phyloP scores from a whole-genome alignment of 2,113 vertebrate species.

The Beaufortia kweichowensis region DNA sequence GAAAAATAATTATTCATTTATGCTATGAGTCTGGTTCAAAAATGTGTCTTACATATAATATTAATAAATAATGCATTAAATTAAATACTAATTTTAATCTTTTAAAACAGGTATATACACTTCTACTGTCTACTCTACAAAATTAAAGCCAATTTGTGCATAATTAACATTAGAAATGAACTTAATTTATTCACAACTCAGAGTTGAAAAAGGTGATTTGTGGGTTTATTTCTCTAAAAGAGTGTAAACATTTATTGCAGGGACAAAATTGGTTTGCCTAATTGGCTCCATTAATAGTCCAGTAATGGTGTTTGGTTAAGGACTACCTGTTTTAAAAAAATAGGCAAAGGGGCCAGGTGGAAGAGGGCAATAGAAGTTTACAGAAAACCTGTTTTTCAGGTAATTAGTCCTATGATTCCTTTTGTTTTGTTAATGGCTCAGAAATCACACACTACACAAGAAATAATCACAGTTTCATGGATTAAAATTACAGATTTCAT shows the following conservation, averaged over 20 bases:
- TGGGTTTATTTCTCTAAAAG: not conserved
- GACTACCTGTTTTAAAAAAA: not conserved
- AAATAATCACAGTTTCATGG: not conserved
- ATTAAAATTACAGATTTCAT: not conserved
- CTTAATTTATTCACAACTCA: no score
- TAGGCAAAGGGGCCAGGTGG: no score
- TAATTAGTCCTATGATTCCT: not conserved
- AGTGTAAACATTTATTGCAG: not conserved
- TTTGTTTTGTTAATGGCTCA: not conserved
- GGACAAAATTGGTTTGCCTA: not conserved
- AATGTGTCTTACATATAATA: slow-evolving; percentile 9
- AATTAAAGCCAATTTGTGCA: not conserved
- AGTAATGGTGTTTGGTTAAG: no score
- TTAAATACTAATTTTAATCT: not conserved
- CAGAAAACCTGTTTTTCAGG: not conserved
- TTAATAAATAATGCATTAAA: not conserved
- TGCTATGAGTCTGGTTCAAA: not conserved
- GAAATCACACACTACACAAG: not conserved
- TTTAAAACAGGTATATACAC: not conserved
- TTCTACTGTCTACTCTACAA: not conserved
- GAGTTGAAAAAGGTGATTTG: no score
- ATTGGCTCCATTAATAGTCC: no score
- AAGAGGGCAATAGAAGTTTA: not conserved
- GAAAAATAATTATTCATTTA: not conserved
- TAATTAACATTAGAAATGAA: no score